Conservation (phyloP, 1,140 invertebrate species). For the Amyelois transitella region DNA sequence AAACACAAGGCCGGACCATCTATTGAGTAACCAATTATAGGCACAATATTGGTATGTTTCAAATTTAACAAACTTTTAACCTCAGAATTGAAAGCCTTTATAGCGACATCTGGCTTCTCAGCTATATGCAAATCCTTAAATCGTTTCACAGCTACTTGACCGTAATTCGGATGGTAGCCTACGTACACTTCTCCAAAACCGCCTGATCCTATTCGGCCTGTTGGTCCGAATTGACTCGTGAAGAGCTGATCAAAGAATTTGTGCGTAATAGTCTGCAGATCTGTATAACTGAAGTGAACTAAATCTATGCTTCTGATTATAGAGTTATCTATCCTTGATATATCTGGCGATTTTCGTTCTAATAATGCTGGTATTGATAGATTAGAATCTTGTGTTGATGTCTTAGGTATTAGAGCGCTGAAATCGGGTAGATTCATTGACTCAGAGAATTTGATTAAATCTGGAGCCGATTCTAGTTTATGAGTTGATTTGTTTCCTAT, state of each 20-base stretch:
- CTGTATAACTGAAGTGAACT: constrained; percentile 45
- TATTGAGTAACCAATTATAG: constrained; percentile 79
- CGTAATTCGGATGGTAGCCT: constrained; percentile 62
- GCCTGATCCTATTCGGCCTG: constrained; percentile 78
- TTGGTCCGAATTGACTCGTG: constrained; percentile 27
- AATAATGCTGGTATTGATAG: not conserved
- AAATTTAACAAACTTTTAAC: constrained; percentile 76
- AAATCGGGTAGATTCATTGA: constrained; percentile 24
- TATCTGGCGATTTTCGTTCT: not conserved
- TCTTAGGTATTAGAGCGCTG: constrained; percentile 19
- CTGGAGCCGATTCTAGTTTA: constrained; percentile 13
- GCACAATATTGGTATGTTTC: constrained; percentile 80
- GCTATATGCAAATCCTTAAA: constrained; percentile 60
- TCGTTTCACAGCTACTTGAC: constrained; percentile 79
- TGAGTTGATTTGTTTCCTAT: constrained; percentile 12
- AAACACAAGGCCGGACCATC: constrained; percentile 79
- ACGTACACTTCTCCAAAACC: constrained; percentile 83
- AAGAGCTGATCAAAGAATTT: constrained; percentile 40
- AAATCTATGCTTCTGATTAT: constrained; percentile 50
- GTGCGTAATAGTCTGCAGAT: constrained; percentile 48
- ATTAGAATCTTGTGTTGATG: constrained; percentile 3
- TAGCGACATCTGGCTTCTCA: constrained; percentile 60
- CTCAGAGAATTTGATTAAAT: constrained; percentile 28
- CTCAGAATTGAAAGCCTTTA: constrained; percentile 80
- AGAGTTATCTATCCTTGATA: constrained; percentile 36